phyloP scores from a whole-genome alignment of 2,888 invertebrate species.

The Aquatica leii region DNA sequence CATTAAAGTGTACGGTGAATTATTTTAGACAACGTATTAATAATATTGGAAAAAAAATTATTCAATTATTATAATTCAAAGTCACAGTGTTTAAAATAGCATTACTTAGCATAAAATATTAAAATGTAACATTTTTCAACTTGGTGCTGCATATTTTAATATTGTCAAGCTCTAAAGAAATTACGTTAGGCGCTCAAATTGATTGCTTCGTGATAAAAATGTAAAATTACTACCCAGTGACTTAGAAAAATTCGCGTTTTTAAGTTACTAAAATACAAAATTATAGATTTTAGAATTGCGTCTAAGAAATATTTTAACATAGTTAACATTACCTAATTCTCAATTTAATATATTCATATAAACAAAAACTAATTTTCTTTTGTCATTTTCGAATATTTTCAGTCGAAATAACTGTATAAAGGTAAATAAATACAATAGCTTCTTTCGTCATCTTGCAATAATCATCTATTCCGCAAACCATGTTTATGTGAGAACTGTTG shows the following conservation, averaged over 20 bases:
- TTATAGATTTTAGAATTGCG: conserved; percentile 10
- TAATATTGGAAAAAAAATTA: too few species aligned
- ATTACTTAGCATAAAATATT: conserved; percentile 28
- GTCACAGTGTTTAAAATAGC: conserved; percentile 12
- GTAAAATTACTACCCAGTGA: conserved; percentile 29
- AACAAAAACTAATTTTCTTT: too few species aligned
- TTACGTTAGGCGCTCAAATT: conserved; percentile 29
- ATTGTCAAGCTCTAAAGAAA: conserved; percentile 29
- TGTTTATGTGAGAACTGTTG: conserved; percentile 41
- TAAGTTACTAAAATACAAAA: conserved; percentile 15
- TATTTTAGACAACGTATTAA: too few species aligned
- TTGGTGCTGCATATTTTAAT: conserved; percentile 27
- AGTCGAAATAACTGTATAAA: too few species aligned
- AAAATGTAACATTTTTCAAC: conserved; percentile 25
- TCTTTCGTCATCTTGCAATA: conserved; percentile 51
- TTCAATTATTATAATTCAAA: neutral
- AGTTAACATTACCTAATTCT: too few species aligned
- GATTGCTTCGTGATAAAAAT: conserved; percentile 32
- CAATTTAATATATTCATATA: too few species aligned
- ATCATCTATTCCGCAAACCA: conserved; percentile 42
- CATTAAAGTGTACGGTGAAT: too few species aligned
- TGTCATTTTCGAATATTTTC: too few species aligned
- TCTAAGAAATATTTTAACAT: too few species aligned
- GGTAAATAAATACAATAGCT: too few species aligned
- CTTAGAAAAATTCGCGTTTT: conserved; percentile 24